Base-by-base conservation (phyloP, 2,888 invertebrate species). In the Drosophila maculinotata region DNA sequence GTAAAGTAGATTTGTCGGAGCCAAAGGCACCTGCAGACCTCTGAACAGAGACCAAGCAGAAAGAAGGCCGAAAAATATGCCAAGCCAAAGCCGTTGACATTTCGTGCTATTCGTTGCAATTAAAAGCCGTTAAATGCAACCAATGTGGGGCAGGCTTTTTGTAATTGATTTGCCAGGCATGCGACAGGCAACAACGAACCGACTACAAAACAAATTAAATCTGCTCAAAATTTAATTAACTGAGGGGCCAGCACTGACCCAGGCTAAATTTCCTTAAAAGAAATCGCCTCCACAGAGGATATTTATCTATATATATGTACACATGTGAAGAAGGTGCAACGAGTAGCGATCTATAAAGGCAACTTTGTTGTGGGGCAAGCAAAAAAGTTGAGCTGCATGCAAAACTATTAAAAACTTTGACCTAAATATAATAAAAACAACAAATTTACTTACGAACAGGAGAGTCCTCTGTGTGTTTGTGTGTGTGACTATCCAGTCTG, bases 361-460 rank as follows among this genome's bases (percentile, higher is more conserved):
- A 44, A 60, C 64, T 60, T 59, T 73, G 63, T 62, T 73, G 54
- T 42, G 54, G 42, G 23, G 20, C 26, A 41, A 54, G 31, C 56
- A 58, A 64, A 65, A n/a, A 73, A 73, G 52, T 73, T 73, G 28
- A 49, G 60, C 62, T 70, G 58, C 68, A 73, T 72, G 73, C 60
- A 68, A 63, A 79, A 73, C 88, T 83, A 83, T 85, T 85, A 79
- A 70, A 81, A 87, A 87, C 83, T 87, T 82, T 83, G 86, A 85
- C 83, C 88, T 35, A 87, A 85, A 83, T 85, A 76, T 74, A 85
- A 87, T 75, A 82, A 20, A 82, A 82, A 76, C 74, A 87, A 68
- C 67, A 87, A 79, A 83, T 73, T 85, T 79, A 70, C 86, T 72
- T 72, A 68, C 26, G 56, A 68, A 44, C 64, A 42, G 42, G 28